Evolutionary conservation across 2,888 invertebrate genomes (phyloP).

Genomic region (Hipparchia semele): DNA sequence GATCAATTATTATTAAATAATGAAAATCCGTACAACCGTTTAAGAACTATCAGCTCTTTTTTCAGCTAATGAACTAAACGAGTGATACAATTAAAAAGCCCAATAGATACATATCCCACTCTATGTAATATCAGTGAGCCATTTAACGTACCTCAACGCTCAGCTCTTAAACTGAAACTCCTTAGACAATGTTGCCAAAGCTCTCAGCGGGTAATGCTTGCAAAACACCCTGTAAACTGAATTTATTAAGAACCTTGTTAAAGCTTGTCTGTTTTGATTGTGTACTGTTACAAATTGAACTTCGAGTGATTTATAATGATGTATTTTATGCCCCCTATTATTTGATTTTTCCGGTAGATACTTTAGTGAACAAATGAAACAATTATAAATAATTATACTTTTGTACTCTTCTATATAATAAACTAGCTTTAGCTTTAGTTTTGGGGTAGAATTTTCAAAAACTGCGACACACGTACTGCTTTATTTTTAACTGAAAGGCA

Average conservation of each 20-base stretch:
- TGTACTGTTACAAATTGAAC: background rate
- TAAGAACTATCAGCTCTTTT: no score
- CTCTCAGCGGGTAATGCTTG: conserved; percentile 32
- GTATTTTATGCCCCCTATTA: background rate
- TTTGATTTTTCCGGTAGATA: no score
- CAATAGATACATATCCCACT: background rate
- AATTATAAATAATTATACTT: no score
- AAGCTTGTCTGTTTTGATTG: conserved; percentile 1
- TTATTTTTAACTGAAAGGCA: no score
- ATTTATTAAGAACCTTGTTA: conserved; percentile 20
- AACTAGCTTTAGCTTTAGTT: no score
- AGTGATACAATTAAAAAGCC: background rate
- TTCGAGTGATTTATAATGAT: background rate
- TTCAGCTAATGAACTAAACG: no score
- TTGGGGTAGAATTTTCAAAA: no score
- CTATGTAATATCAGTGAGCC: background rate
- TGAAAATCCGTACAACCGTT: no score
- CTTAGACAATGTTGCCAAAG: conserved; percentile 25
- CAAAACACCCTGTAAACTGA: conserved; percentile 32
- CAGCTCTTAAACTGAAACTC: background rate
- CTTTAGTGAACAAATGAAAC: no score
- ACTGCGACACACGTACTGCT: no score
- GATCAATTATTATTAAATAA: no score
- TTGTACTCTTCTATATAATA: no score
- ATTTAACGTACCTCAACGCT: background rate